Conservation (phyloP, 1,140 invertebrate genomes). For the Panulirus ornatus region DNA sequence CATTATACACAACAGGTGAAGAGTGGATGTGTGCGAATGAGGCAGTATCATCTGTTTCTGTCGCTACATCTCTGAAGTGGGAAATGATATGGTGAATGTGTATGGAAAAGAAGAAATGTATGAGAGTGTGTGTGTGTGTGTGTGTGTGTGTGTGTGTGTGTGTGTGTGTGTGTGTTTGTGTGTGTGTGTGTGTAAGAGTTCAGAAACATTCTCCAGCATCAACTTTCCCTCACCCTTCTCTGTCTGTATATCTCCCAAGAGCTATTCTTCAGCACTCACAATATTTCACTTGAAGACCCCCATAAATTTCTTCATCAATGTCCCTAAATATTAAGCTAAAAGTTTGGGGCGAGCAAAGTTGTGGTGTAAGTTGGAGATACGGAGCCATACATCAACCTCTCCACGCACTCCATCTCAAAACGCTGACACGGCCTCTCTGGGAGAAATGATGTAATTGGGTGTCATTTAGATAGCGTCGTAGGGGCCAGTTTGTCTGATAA, state of each 20-base stretch:
- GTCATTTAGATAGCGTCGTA: conserved; percentile 58
- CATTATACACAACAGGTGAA: too few species aligned
- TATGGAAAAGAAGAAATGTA: too few species aligned
- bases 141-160: too few species aligned
- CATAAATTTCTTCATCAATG: conserved; percentile 21
- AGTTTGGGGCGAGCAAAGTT: conserved; percentile 1
- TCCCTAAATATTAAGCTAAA: conserved; percentile 43
- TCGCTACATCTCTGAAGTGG: too few species aligned
- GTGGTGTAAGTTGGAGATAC: conserved; percentile 4
- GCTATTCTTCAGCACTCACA: neutral
- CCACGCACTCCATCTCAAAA: conserved; percentile 54
- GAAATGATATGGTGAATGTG: too few species aligned
- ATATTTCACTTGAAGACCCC: conserved; percentile 13
- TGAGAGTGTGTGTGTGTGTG: too few species aligned
- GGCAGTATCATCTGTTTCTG: too few species aligned
- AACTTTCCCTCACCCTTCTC: too few species aligned
- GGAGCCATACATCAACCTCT: conserved; percentile 43
- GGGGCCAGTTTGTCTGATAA: conserved; percentile 36
- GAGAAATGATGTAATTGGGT: conserved; percentile 65
- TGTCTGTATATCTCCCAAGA: neutral
- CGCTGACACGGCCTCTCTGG: conserved; percentile 45
- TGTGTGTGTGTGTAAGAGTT: too few species aligned
- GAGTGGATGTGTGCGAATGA: too few species aligned
- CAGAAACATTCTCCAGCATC: too few species aligned
- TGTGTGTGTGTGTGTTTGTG: too few species aligned